Conservation (phyloP, 1,140 invertebrate species). For the Pseudobourletiella spinata region DNA sequence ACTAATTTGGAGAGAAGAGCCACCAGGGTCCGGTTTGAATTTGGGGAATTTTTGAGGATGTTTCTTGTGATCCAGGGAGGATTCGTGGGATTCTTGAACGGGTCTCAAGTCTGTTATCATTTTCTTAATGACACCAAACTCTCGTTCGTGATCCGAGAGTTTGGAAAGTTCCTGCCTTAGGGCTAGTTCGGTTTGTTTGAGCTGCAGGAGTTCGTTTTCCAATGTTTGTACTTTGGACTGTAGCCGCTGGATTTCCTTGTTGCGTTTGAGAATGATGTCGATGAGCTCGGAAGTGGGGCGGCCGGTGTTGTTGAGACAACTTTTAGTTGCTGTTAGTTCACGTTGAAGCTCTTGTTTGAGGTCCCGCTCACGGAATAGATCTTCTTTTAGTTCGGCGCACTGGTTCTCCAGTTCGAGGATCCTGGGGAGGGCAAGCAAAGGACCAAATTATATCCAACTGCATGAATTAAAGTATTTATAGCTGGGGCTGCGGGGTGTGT, state of each 20-base stretch:
- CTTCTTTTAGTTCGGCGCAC: neutral
- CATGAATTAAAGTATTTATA: too few species aligned
- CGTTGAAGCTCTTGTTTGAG: neutral
- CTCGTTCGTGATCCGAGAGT: neutral
- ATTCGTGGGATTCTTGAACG: too few species aligned
- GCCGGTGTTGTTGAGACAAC: neutral
- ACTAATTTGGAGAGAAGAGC: too few species aligned
- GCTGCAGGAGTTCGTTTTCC: neutral
- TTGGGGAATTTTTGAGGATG: too few species aligned
- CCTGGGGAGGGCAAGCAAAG: too few species aligned
- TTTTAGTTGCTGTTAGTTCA: neutral
- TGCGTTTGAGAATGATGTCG: neutral
- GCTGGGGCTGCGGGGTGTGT: too few species aligned
- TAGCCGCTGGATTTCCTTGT: neutral
- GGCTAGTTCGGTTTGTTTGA: neutral
- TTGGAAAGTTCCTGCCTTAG: neutral
- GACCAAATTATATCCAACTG: too few species aligned
- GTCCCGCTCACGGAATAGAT: neutral
- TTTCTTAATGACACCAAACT: neutral
- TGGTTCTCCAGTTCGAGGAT: neutral
- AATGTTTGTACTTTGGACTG: neutral
- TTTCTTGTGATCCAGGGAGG: too few species aligned
- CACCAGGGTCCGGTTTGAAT: too few species aligned
- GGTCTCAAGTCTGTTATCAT: too few species aligned
- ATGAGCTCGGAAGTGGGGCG: neutral